phyloP scores from a whole-genome alignment of 2,888 invertebrate species.

The Beris morrisii region DNA sequence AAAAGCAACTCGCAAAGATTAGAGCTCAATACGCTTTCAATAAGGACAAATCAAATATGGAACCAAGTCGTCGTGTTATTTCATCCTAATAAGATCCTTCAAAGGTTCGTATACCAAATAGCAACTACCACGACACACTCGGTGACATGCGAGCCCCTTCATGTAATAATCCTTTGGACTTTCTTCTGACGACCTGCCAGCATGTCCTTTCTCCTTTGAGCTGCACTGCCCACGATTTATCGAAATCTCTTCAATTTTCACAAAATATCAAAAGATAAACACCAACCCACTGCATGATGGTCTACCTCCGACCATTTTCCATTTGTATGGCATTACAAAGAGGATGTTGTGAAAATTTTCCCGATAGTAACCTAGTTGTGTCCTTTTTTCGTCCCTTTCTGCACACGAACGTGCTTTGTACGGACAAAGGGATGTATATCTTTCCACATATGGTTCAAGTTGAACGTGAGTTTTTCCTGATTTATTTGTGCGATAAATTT shows the following conservation, averaged over 20 bases:
- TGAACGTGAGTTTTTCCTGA: constrained; percentile 34
- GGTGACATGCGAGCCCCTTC: constrained; percentile 19
- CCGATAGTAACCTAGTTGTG: constrained; percentile 14
- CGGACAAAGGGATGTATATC: constrained; percentile 5
- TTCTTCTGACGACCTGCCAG: not conserved
- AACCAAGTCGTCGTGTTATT: constrained; percentile 34
- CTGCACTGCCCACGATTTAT: constrained; percentile 11
- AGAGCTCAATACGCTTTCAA: not conserved
- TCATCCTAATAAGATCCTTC: constrained; percentile 27
- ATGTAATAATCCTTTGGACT: constrained; percentile 30
- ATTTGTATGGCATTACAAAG: no score
- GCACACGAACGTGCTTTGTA: not conserved
- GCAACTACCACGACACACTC: not conserved
- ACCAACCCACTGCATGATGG: constrained; percentile 8
- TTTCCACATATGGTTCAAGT: constrained; percentile 19
- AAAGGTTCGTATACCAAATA: not conserved
- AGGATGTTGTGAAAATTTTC: constrained; percentile 11
- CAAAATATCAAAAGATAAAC: constrained; percentile 26
- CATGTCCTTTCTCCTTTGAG: constrained; percentile 4
- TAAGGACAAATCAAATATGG: constrained; percentile 35
- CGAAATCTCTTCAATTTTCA: constrained; percentile 20
- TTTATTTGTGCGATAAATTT: constrained; percentile 37
- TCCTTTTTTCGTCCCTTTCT: constrained; percentile 4
- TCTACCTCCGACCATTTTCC: not conserved
- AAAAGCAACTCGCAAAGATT: not conserved